Base-by-base conservation (phyloP, 2,888 invertebrate species). In the Salpingus planirostris region DNA sequence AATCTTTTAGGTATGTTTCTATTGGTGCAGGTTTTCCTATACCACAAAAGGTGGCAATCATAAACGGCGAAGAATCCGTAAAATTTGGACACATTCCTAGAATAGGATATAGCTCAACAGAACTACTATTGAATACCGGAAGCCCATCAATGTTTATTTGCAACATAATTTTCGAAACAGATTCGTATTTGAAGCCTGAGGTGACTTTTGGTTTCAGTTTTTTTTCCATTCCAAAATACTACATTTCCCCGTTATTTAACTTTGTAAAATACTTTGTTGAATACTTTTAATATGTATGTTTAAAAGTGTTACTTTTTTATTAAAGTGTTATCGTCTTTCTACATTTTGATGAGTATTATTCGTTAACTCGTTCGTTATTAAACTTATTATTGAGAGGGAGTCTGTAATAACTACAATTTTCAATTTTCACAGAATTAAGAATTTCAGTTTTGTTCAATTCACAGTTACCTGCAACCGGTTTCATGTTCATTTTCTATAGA, bases 121-220 rank as follows among this genome's bases (percentile, higher is more conserved):
- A 23, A 23, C 36, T 36, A 33, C 24, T 36, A 14, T 33, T 13
- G 28, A 36, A 36, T n/a, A 36, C 7, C 6, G 36, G 36, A n/a
- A 36, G 2, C 5, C 36, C 36, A 33, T 36, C 36, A 12, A 36
- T 18, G 33, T 36, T 36, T 10, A 36, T 36, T 33, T 33, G 36
- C 3, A 36, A n/a, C 4, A 8, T n/a, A 13, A 32, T 31, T 21
- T 8, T 12, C 7, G 5, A 7, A 11, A 18, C 13, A 11, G 12
- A 8, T n/a, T 10, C 11, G 11, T 7, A 5, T 15, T 21, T 33
- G 7, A 36, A 14, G 22, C 36, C 36, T 4, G 10, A 2, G 11
- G 2, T 6, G 1, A 35, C 10, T 24, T 18, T 38, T 26, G 26
- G 6, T 11, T 14, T 11, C 11, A 26, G 8, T 21, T 2, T 35